Percentiles rank a stretch among this genome's conserved stretches.
phyloP scores from a whole-genome alignment of 2,797 vertebrate species.

The Ceryle rudis region DNA sequence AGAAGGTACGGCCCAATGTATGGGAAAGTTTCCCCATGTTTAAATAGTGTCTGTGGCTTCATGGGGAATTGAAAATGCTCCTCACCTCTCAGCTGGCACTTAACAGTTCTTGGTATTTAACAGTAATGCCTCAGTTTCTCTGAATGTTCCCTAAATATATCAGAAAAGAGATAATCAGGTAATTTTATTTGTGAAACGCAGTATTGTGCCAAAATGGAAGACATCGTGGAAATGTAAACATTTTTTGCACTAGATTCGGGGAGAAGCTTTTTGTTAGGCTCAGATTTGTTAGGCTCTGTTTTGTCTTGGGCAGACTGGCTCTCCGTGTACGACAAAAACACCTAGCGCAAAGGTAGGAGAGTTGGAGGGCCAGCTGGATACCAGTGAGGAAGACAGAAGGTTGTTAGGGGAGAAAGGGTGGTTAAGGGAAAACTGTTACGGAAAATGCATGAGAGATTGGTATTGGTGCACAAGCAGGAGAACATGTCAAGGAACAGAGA shows the following conservation, averaged over 20 bases:
- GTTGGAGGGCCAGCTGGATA: not conserved
- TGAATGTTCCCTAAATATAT: not conserved
- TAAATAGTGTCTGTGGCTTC: not conserved
- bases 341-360: not conserved
- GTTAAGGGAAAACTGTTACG: rapidly evolving
- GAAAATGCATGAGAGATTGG: not conserved
- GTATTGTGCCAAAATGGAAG: not conserved
- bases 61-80: not conserved
- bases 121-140: not conserved
- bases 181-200: not conserved
- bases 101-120: not conserved
- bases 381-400: not conserved
- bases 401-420: not conserved
- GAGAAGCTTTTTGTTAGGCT: not conserved
- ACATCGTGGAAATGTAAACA: not conserved
- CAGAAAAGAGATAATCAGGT: not conserved
- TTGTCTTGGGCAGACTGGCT: not conserved
- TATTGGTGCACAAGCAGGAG: not conserved
- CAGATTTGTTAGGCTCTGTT: not conserved
- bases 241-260: not conserved
- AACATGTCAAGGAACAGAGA: not conserved
- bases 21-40: not conserved
- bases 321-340: too few relatives aligned
- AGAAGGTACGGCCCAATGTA: not conserved
- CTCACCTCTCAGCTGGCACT: not conserved